phyloP scores from a whole-genome alignment of 2,797 vertebrate species.

The Enoplosus armatus region DNA sequence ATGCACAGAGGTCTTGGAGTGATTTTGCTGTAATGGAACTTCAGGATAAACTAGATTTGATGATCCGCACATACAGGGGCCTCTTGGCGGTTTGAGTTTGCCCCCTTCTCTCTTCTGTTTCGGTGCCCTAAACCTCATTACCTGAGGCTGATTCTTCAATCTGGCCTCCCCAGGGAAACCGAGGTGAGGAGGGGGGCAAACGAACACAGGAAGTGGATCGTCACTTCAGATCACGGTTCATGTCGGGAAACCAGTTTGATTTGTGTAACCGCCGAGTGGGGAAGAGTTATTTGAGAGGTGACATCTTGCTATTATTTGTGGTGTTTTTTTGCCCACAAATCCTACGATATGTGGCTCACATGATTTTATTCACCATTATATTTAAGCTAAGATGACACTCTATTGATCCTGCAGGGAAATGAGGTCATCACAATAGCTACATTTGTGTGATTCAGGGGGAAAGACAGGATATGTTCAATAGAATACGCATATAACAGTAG shows the following conservation, averaged over 20 bases:
- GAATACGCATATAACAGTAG: background rate
- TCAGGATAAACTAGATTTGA: constrained; percentile 77
- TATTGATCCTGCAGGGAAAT: background rate
- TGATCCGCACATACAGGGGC: constrained; percentile 47
- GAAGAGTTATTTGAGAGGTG: constrained; percentile 16
- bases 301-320: background rate
- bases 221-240: constrained; percentile 57
- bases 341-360: too few relatives aligned
- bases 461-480: background rate
- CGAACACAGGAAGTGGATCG: constrained; percentile 59
- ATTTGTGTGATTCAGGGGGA: background rate
- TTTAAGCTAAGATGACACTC: background rate
- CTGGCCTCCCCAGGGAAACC: constrained; percentile 21
- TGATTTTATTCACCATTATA: background rate
- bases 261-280: background rate
- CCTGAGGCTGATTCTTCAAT: constrained; percentile 43
- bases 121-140: constrained; percentile 70
- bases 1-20: constrained; percentile 62
- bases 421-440: background rate
- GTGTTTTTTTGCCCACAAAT: too few relatives aligned
- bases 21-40: constrained; percentile 73
- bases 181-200: constrained; percentile 35
- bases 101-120: constrained; percentile 7
- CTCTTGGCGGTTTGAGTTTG: constrained; percentile 42
- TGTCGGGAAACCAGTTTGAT: constrained; percentile 32